These are phyloP conservation scores for Plagodis pulveraria DNA, from an alignment of 2,888 invertebrate genomes.

Conservation along the genomic window DNA sequence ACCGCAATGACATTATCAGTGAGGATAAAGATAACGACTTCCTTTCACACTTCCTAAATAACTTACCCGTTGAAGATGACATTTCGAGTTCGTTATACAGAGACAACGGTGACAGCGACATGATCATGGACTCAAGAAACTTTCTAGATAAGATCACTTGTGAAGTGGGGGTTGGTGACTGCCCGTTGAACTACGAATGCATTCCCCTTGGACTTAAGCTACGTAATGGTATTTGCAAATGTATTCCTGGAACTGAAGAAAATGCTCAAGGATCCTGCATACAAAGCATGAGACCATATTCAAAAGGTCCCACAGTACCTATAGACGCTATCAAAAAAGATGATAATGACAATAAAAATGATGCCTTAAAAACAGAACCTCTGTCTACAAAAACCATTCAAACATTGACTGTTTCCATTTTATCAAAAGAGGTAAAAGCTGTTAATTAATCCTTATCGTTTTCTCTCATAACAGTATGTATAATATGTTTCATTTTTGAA, in stretches of 20 bases:
- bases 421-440: conserved; percentile 89
- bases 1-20: conserved; percentile 57
- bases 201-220: conserved; percentile 80
- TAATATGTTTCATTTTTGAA: conserved; percentile 21
- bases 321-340: conserved; percentile 68
- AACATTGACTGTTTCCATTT: conserved; percentile 89
- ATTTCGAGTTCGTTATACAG: conserved; percentile 64
- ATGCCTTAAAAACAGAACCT: conserved; percentile 61
- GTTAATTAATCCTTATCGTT: neutral
- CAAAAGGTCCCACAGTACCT: conserved; percentile 70
- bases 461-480: neutral
- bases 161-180: conserved; percentile 85
- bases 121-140: conserved; percentile 79
- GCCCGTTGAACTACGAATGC: conserved; percentile 90
- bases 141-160: conserved; percentile 84
- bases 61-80: conserved; percentile 72
- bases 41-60: conserved; percentile 70
- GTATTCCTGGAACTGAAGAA: conserved; percentile 86
- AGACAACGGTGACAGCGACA: conserved; percentile 70
- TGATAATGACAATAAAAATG: conserved; percentile 55
- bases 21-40: conserved; percentile 72
- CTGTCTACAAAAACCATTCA: conserved; percentile 83
- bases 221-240: conserved; percentile 89
- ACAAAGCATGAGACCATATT: conserved; percentile 62
- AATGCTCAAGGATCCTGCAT: conserved; percentile 70